These are phyloP conservation scores for Otus scops DNA, from an alignment of 2,797 vertebrate species.

Conservation along the genomic window DNA sequence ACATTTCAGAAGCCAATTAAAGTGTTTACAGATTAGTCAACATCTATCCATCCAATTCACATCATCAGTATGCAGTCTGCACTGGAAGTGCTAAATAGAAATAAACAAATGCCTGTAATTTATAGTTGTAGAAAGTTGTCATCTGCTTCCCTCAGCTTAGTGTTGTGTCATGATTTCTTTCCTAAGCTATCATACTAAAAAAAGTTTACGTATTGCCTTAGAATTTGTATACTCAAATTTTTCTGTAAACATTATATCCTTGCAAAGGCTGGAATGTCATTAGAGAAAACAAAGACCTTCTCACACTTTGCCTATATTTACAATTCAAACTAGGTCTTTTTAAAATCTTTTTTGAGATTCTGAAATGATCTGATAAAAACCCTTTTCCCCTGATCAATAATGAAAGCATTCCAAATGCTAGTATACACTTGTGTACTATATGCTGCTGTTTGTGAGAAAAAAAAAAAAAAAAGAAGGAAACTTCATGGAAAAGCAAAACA, in stretches of 20 bases:
- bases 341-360: neutral
- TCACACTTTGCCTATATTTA: neutral
- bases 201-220: neutral
- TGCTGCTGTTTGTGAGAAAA: neutral
- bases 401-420: neutral
- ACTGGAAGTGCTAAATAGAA: conserved; percentile 27
- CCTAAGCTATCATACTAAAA: neutral
- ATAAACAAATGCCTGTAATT: conserved; percentile 34
- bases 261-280: neutral
- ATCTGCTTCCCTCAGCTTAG: neutral
- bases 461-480: neutral
- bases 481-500: neutral
- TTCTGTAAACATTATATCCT: neutral
- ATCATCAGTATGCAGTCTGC: conserved; percentile 11
- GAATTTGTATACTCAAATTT: neutral
- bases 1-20: conserved; percentile 44
- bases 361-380: neutral
- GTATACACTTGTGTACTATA: rapidly evolving
- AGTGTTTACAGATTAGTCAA: conserved; percentile 55
- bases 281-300: neutral
- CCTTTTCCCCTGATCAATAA: neutral
- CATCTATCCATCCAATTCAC: conserved; percentile 4
- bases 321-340: neutral
- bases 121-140: neutral
- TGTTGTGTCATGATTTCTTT: neutral